Percentiles rank a stretch among this genome's conserved stretches.
Conservation (phyloP, 2,113 vertebrate species). For the Tachysurus fulvidraco region DNA sequence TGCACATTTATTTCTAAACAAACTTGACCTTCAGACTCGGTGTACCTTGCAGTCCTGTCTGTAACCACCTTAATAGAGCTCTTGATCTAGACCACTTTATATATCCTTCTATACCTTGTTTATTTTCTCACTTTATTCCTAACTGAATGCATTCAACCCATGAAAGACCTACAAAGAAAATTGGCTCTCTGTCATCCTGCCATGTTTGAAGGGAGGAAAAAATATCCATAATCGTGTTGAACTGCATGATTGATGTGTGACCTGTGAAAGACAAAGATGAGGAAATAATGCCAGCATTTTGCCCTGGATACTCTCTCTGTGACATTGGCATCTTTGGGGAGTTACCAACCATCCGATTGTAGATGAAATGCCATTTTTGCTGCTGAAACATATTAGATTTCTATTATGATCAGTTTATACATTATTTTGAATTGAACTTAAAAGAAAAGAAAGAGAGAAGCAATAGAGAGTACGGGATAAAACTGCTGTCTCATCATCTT, state of each 20-base stretch:
- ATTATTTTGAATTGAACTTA: slow-evolving; percentile 72
- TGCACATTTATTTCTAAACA: background rate
- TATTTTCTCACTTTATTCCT: background rate
- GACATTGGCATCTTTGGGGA: background rate
- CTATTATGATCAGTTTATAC: slow-evolving; percentile 72
- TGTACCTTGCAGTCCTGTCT: background rate
- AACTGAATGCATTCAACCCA: slow-evolving; percentile 20
- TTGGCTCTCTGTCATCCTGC: background rate
- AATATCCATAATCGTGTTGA: slow-evolving; percentile 17
- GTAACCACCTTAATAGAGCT: background rate
- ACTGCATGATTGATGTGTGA: slow-evolving; percentile 47
- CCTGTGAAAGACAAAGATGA: slow-evolving; percentile 40
- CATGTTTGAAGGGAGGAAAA: background rate
- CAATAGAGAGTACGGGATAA: background rate
- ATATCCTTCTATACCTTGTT: slow-evolving; percentile 27
- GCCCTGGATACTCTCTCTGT: background rate
- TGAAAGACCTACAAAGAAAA: background rate
- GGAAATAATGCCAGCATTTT: slow-evolving; percentile 23
- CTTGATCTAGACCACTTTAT: slow-evolving; percentile 16
- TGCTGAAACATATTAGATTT: slow-evolving; percentile 70
- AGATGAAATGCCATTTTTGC: slow-evolving; percentile 54
- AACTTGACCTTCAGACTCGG: slow-evolving; percentile 17
- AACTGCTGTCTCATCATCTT: slow-evolving; percentile 75
- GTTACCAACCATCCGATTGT: background rate
- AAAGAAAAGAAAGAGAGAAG: slow-evolving; percentile 52